Base-by-base conservation (phyloP, 2,797 vertebrate genomes). In the Synanceia verrucosa region DNA sequence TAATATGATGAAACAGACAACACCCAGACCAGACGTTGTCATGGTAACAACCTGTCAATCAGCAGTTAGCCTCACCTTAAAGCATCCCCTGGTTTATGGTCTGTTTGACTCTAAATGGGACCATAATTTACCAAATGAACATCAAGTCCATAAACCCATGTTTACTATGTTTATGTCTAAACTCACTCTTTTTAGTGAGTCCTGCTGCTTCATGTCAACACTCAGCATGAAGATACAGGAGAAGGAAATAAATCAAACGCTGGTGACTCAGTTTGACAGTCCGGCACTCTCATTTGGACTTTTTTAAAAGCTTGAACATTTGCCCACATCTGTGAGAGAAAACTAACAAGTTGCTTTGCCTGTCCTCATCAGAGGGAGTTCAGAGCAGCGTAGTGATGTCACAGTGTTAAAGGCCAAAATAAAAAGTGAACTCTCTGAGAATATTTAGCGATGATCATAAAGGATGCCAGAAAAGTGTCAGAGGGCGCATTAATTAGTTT, bases 371-470 rank as follows among this genome's bases (percentile, higher is more conserved):
- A 81, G 67, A 61, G 64, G 63, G 28, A 73, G 52, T 73, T 84
- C 33, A 46, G 56, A 79, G 62, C 68, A 3, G 24, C 55, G 46
- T 37, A 50, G 75, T 80, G n/a, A 63, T 64, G 37, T 73, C 79
- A 71, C 24, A 26, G 51, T 68, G 31, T 82, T 79, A 62, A 65
- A 72, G 78, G 79, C 74, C 57, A 71, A 58, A 83, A 78, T 63
- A 64, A 83, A 78, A 81, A 86, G 60, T 66, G 43, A 79, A 78
- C 65, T 76, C 81, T 75, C 14, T 57, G 73, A 82, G 86, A 88
- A 87, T 81, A 83, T 81, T 71, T 64, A 44, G 41, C 2, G 48
- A 77, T 74, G 69, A 84, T 86, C 69, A 75, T 60, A 82, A 83
- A 83, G 79, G 31, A 50, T 29, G 60, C 59, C 65, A 80, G 79